Conservation (phyloP, 2,113 vertebrate species). For the Pterocles gutturalis region DNA sequence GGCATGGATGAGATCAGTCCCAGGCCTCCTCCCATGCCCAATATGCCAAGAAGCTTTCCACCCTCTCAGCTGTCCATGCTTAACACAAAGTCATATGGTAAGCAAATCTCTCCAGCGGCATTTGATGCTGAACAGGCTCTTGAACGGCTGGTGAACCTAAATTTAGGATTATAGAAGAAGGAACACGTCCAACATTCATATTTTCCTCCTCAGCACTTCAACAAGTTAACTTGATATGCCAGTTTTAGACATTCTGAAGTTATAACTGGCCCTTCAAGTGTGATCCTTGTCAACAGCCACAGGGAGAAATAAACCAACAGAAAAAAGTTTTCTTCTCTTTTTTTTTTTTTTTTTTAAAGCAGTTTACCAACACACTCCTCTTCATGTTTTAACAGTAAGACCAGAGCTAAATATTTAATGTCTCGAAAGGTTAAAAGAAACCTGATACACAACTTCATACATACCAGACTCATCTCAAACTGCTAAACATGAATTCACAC, state of each 20-base stretch:
- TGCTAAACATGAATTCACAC: constrained; percentile 15
- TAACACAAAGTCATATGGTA: not conserved
- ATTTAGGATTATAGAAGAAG: not conserved
- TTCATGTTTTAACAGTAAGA: not conserved
- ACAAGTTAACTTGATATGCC: not conserved
- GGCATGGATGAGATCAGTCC: not conserved
- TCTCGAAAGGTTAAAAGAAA: constrained; percentile 43
- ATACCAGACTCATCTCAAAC: not conserved
- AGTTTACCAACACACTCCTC: not conserved
- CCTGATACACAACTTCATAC: not conserved
- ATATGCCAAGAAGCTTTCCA: constrained; percentile 26
- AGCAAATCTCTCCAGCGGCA: not conserved
- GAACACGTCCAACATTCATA: not conserved
- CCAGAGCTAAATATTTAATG: not conserved
- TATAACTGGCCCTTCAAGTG: not conserved
- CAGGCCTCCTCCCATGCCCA: not conserved
- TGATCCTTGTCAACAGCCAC: not conserved
- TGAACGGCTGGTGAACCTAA: not conserved
- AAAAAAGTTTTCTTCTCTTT: not conserved
- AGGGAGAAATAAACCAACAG: not conserved
- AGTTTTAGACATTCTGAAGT: not conserved
- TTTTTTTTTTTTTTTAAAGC: not conserved
- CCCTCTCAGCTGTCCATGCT: not conserved
- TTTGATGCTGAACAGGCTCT: not conserved
- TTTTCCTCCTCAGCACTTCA: not conserved